Percentiles rank a stretch among this genome's conserved stretches.
Conservation (phyloP, 2,113 vertebrate species). For the Rhinoptilus africanus region DNA sequence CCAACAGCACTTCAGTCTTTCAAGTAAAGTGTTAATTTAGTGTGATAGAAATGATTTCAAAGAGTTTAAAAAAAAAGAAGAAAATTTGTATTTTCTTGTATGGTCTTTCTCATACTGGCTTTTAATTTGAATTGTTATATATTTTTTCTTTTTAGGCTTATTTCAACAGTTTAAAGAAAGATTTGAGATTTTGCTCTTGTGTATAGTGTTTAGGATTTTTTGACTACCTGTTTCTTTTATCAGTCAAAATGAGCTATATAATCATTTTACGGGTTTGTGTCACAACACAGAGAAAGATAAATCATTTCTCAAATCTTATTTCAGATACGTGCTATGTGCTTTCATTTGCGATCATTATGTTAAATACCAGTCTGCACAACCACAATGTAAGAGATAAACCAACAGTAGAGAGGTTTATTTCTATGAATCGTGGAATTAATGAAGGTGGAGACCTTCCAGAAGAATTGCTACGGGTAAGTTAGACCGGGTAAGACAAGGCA, state of each 20-base stretch:
- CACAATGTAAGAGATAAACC: conserved; percentile 97
- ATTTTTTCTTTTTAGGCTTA: neutral
- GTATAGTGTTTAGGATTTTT: neutral
- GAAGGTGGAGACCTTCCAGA: conserved; percentile 97
- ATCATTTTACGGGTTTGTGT: neutral
- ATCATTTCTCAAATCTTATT: neutral
- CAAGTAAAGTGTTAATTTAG: neutral
- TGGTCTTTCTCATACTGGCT: neutral
- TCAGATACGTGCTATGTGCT: conserved; percentile 96
- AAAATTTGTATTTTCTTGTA: rapidly evolving
- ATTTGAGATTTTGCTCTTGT: neutral
- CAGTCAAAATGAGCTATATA: neutral
- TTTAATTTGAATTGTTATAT: neutral
- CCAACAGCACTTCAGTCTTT: neutral
- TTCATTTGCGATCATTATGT: conserved; percentile 97
- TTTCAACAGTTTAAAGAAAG: neutral
- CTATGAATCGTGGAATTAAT: conserved; percentile 98
- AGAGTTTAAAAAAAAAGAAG: neutral
- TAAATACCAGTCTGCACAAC: conserved; percentile 97
- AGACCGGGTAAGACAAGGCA: neutral
- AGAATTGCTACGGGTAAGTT: conserved; percentile 90
- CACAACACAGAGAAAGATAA: neutral
- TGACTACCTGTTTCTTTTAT: neutral
- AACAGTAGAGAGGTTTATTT: conserved; percentile 92
- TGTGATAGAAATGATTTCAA: neutral